Conservation (phyloP, 2,113 vertebrate species). For the Chionomys nivalis region DNA sequence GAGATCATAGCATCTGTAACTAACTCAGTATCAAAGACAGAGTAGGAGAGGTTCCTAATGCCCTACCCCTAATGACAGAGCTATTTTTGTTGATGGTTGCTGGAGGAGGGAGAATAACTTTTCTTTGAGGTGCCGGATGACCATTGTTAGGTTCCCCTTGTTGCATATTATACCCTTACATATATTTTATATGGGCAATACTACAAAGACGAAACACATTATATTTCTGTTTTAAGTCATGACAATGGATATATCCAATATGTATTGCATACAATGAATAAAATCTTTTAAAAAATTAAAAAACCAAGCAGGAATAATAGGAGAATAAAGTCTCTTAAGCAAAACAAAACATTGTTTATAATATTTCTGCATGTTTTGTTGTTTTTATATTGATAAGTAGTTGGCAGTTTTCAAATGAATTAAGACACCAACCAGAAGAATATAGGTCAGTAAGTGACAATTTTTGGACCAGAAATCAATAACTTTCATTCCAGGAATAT, state of each 20-base stretch:
- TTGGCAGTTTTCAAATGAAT: not conserved
- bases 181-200: not conserved
- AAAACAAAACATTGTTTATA: not conserved
- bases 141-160: not conserved
- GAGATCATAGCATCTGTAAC: not conserved
- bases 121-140: not conserved
- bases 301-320: not conserved
- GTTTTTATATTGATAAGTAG: constrained; percentile 40
- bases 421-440: not conserved
- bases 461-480: constrained; percentile 41
- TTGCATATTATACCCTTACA: not conserved
- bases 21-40: not conserved
- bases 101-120: not conserved
- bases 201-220: not conserved
- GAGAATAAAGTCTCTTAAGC: not conserved
- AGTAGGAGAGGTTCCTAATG: not conserved
- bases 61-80: not conserved
- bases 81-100: not conserved
- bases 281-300: not conserved
- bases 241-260: not conserved
- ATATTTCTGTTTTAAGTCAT: not conserved
- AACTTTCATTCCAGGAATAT: not conserved
- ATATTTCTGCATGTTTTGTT: not conserved
- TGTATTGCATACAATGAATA: not conserved
- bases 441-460: constrained; percentile 5